phyloP scores from a whole-genome alignment of 2,113 vertebrate species.

The Syrmaticus mikado region DNA sequence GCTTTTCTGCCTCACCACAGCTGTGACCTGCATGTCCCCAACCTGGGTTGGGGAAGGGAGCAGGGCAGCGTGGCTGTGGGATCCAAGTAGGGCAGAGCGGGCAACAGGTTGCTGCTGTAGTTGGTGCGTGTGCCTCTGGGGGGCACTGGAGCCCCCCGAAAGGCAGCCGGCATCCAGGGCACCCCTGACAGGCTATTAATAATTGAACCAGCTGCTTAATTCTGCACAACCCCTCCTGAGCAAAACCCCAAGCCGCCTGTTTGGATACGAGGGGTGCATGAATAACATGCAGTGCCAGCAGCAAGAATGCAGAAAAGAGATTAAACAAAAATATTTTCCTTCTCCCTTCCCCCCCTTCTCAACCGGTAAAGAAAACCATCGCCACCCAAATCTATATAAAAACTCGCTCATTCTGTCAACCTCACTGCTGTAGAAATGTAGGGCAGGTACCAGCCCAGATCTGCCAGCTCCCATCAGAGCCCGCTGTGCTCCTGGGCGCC shows the following conservation, averaged over 20 bases:
- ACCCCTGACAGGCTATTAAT: constrained; percentile 3
- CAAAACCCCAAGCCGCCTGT: constrained; percentile 5
- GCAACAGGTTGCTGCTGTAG: neutral
- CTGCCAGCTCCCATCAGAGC: constrained; percentile 48
- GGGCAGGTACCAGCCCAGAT: constrained; percentile 57
- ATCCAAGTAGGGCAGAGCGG: neutral
- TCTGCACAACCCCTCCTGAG: constrained; percentile 6
- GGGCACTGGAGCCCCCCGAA: constrained; percentile 48
- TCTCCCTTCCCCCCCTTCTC: neutral
- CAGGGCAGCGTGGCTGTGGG: rapidly evolving
- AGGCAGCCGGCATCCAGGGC: neutral
- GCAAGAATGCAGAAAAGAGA: neutral
- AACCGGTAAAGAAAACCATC: neutral
- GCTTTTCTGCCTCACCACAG: rapidly evolving
- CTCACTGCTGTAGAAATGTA: constrained; percentile 28
- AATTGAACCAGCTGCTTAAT: constrained; percentile 15
- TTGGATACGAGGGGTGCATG: neutral
- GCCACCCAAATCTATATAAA: constrained; percentile 37
- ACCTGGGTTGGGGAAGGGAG: neutral
- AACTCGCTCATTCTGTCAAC: constrained; percentile 40
- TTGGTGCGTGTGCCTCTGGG: constrained; percentile 43
- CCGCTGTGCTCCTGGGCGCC: rapidly evolving
- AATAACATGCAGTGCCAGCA: neutral
- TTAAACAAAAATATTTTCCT: neutral
- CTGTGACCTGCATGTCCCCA: neutral